Base-by-base conservation (phyloP, 2,888 invertebrate species). In the Beris morrisii region DNA sequence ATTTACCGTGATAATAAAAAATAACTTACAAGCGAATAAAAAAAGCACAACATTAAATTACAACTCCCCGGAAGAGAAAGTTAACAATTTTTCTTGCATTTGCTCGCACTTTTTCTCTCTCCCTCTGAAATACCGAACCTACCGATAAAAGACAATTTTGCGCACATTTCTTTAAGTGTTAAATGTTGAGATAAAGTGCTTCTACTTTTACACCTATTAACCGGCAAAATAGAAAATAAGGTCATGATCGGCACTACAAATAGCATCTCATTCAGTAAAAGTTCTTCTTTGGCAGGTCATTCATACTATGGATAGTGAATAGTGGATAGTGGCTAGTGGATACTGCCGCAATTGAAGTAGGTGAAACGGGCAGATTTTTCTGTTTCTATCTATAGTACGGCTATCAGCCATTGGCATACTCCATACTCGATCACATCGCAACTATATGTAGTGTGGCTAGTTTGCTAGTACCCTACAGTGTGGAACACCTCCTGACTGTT, bases 141-240 rank as follows among this genome's bases (percentile, higher is more conserved):
- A 22, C 56, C 15, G 43, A n/a, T 13, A 5, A 56, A 22, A 56
- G 56, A 56, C 32, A 56, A 15, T 56, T 56, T 56, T 43, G 56
- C 56, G 56, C 28, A 56, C 28, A 13, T 56, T 56, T 43, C 43
- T 43, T 43, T 12, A 22, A 15, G 56, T 43, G 56, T 13, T 56
- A 44, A 38, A 43, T 30, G 43, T 44, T 43, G 56, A 15, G 38
- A 15, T 54, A 54, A 54, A 43, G 43, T 56, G 56, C 56, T 56
- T 38, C 56, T 56, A 43, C 56, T 56, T 56, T 56, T 56, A 56
- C 56, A 56, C 56, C 56, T 56, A 43, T 56, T 38, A 56, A 43
- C 22, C 56, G 43, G 56, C 56, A 44, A 56, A 56, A 56, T 56
- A 56, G 56, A 56, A 56, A 56, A 56, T 56, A 56, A 56, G 56